phyloP scores from a whole-genome alignment of 2,797 vertebrate species.

The Myotis daubentonii region DNA sequence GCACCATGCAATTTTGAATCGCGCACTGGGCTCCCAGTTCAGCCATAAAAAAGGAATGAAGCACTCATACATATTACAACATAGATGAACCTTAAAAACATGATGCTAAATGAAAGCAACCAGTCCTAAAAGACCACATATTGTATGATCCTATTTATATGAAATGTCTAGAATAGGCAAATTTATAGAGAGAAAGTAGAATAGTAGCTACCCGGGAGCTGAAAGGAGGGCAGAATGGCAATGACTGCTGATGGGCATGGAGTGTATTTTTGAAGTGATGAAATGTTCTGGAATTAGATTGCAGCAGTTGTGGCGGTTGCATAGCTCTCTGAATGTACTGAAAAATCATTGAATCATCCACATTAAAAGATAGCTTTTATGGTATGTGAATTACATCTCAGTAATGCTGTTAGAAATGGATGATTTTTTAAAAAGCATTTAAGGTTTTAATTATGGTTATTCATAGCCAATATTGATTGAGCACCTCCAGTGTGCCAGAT shows the following conservation, averaged over 20 bases:
- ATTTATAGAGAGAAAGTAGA: background rate
- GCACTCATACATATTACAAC: background rate
- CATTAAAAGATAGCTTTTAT: background rate
- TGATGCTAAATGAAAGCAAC: background rate
- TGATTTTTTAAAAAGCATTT: background rate
- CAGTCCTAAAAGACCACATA: background rate
- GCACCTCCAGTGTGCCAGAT: background rate
- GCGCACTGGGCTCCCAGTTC: background rate
- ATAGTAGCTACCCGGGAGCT: background rate
- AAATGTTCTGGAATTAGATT: background rate
- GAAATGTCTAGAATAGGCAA: background rate
- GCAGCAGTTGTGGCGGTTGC: background rate
- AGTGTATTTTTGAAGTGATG: background rate
- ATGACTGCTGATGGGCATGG: background rate
- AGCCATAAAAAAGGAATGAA: background rate
- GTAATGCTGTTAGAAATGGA: background rate
- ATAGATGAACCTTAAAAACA: background rate
- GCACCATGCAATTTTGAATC: no score
- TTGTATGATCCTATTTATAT: background rate
- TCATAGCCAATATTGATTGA: background rate
- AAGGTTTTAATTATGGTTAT: background rate
- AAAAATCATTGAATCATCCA: background rate
- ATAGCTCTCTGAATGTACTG: background rate
- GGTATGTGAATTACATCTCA: background rate
- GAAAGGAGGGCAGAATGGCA: background rate